Evolutionary conservation across 2,113 vertebrate genomes (phyloP).

Genomic region (Heterocephalus glaber): DNA sequence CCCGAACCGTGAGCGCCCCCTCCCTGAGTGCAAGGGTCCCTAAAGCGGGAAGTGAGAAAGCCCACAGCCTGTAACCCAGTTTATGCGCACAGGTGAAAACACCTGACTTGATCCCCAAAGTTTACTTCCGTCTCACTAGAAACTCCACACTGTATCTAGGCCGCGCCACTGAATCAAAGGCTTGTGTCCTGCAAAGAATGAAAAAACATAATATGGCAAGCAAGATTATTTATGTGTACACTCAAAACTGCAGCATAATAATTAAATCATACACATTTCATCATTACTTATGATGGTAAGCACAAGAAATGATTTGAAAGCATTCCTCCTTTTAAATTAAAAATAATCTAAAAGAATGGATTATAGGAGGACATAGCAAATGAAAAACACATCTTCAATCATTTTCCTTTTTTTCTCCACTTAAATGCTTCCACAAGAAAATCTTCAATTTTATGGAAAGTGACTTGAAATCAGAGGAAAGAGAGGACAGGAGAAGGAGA

Average conservation of each 20-base stretch:
- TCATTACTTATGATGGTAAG: background rate
- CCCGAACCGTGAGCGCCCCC: no score
- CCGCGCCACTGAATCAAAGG: background rate
- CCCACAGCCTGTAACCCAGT: background rate
- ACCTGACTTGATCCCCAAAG: background rate
- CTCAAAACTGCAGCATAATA: background rate
- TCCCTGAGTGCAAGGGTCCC: background rate
- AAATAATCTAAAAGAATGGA: background rate
- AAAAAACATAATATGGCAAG: background rate
- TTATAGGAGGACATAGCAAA: background rate
- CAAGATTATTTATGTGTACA: background rate
- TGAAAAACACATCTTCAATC: background rate
- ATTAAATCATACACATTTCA: background rate
- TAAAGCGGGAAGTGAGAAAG: background rate
- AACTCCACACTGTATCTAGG: background rate
- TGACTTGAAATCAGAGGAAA: background rate
- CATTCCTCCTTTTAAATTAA: background rate
- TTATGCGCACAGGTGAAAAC: background rate
- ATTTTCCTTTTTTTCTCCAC: background rate
- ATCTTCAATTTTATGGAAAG: background rate
- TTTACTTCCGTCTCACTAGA: constrained; percentile 14
- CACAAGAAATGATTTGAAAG: constrained; percentile 6
- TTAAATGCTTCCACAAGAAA: background rate
- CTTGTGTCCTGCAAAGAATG: background rate
- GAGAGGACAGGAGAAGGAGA: fast-evolving